Conservation (phyloP, 2,113 vertebrate genomes). For the Murina feae region DNA sequence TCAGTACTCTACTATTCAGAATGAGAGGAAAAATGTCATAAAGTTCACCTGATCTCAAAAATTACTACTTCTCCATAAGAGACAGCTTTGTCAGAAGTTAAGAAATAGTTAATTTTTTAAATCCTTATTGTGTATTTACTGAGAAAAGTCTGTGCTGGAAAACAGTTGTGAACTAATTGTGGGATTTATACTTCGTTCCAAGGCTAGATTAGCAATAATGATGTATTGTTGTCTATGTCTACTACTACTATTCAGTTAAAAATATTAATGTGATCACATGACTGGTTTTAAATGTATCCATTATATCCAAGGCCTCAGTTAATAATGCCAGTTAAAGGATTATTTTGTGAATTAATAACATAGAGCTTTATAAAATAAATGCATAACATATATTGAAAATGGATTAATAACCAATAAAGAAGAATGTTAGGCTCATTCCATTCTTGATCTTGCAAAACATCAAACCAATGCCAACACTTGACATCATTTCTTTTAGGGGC, state of each 20-base stretch:
- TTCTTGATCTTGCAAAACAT: not conserved
- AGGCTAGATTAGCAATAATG: not conserved
- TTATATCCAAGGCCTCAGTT: not conserved
- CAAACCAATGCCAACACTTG: not conserved
- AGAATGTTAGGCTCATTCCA: not conserved
- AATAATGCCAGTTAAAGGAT: not conserved
- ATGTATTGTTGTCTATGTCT: not conserved
- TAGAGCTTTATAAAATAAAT: slow-evolving; percentile 35
- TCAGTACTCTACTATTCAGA: not conserved
- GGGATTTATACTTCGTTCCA: not conserved
- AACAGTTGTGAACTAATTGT: not conserved
- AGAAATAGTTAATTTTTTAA: not conserved
- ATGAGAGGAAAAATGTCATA: not conserved
- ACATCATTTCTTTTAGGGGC: not conserved
- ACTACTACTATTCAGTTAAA: not conserved
- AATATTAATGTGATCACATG: not conserved
- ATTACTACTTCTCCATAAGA: not conserved
- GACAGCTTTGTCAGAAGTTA: not conserved
- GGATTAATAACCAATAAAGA: not conserved
- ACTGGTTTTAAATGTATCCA: slow-evolving; percentile 41
- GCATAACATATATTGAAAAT: not conserved
- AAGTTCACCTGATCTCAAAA: not conserved
- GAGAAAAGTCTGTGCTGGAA: not conserved
- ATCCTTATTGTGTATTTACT: not conserved
- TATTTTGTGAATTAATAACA: slow-evolving; percentile 32